Percentiles rank a stretch among this genome's conserved stretches.
Evolutionary conservation across 2,888 invertebrate genomes (phyloP).

Genomic region (Lypha dubia): DNA sequence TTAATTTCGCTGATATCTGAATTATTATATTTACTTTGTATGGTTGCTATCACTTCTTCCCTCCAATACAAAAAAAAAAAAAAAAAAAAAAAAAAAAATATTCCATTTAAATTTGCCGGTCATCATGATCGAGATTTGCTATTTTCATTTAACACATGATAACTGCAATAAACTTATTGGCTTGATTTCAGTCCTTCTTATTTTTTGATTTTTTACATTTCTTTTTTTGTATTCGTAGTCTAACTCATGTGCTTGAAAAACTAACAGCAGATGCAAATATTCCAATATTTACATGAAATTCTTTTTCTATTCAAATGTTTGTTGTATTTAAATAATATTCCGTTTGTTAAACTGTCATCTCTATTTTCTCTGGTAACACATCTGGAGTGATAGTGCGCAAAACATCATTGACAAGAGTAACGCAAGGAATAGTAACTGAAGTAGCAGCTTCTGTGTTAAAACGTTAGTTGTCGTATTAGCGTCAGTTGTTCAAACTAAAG

Average conservation of each 20-base stretch:
- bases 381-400: neutral
- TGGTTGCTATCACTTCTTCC: too few relatives aligned
- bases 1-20: too few relatives aligned
- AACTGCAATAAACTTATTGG: too few relatives aligned
- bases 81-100: too few relatives aligned
- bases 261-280: constrained; percentile 46
- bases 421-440: neutral
- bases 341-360: constrained; percentile 25
- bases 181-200: neutral
- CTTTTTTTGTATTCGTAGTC: neutral
- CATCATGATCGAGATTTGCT: too few relatives aligned
- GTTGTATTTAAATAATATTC: constrained; percentile 37
- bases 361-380: neutral
- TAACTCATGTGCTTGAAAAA: constrained; percentile 31
- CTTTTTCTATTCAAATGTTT: constrained; percentile 31
- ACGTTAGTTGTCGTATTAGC: constrained; percentile 68
- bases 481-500: constrained; percentile 64
- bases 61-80: too few relatives aligned
- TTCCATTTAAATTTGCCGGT: too few relatives aligned
- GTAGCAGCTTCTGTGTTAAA: constrained; percentile 49
- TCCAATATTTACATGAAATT: constrained; percentile 15
- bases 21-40: too few relatives aligned
- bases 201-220: too few relatives aligned
- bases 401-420: neutral
- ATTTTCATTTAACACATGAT: too few relatives aligned